These are phyloP conservation scores for Rhinoderma darwinii DNA, from an alignment of 2,113 vertebrate species.

Conservation along the genomic window DNA sequence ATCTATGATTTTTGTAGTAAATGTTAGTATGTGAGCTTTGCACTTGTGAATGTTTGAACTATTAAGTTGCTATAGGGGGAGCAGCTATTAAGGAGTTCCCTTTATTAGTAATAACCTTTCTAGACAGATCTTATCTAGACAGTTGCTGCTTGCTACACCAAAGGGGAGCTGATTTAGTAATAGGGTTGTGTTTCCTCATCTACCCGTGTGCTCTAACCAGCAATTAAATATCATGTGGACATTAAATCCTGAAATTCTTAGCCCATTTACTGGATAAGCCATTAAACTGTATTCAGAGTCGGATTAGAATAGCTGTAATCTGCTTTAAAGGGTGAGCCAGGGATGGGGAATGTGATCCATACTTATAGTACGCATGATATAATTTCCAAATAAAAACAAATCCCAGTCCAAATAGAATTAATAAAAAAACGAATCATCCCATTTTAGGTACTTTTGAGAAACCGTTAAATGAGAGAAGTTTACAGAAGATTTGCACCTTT, in stretches of 20 bases:
- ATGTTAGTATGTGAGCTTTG: not conserved
- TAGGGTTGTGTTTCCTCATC: not conserved
- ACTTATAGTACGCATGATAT: too few relatives aligned
- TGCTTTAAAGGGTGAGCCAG: constrained; percentile 18
- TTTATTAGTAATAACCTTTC: not conserved
- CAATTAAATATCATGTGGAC: constrained; percentile 40
- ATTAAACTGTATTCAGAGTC: constrained; percentile 47
- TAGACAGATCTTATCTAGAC: not conserved
- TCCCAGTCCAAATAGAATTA: too few relatives aligned
- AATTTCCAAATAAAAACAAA: too few relatives aligned
- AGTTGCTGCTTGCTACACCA: not conserved
- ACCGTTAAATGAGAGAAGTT: too few relatives aligned
- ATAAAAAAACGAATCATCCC: too few relatives aligned
- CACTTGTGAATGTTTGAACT: not conserved
- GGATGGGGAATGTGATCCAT: constrained; percentile 25
- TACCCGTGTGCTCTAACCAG: not conserved
- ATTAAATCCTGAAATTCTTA: constrained; percentile 15
- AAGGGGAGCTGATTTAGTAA: not conserved
- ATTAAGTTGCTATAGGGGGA: not conserved
- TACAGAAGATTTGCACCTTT: too few relatives aligned
- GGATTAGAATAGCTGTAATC: constrained; percentile 46
- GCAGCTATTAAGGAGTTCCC: not conserved
- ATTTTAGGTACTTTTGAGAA: too few relatives aligned
- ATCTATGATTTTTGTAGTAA: not conserved
- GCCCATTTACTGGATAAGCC: constrained; percentile 23